Percentiles rank a stretch among this genome's conserved stretches.
Conservation (phyloP, 2,888 invertebrate species). For the Tyria jacobaeae region DNA sequence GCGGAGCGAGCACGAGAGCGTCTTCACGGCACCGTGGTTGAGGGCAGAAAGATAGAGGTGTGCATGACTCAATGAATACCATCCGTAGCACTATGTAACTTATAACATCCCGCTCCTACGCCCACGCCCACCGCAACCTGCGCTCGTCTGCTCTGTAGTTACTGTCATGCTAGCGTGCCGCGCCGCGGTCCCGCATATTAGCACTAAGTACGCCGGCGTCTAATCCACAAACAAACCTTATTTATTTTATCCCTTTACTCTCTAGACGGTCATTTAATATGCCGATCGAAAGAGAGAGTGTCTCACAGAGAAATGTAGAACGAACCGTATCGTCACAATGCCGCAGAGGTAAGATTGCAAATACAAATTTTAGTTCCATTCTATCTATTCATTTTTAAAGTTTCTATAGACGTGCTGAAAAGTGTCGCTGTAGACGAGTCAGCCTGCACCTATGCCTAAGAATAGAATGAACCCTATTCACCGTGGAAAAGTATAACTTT, state of each 20-base stretch:
- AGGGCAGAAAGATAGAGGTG: constrained; percentile 99
- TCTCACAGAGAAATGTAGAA: constrained; percentile 87
- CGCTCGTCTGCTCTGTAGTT: constrained; percentile 87
- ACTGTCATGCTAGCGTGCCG: constrained; percentile 82
- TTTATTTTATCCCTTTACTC: constrained; percentile 88
- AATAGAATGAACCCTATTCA: constrained; percentile 41
- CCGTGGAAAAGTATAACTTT: constrained; percentile 44
- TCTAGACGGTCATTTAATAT: constrained; percentile 90
- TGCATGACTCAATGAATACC: constrained; percentile 93
- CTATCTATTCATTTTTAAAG: constrained; percentile 56
- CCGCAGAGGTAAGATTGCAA: constrained; percentile 83
- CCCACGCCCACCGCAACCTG: constrained; percentile 84
- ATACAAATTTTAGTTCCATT: constrained; percentile 73
- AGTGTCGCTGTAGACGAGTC: constrained; percentile 47
- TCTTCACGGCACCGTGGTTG: constrained; percentile 99
- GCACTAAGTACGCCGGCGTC: constrained; percentile 80
- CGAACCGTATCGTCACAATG: constrained; percentile 85
- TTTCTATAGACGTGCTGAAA: constrained; percentile 36
- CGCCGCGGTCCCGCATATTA: constrained; percentile 67
- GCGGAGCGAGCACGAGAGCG: constrained; percentile 99
- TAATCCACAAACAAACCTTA: constrained; percentile 86
- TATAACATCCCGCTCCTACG: constrained; percentile 88
- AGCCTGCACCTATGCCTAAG: constrained; percentile 41
- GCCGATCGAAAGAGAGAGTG: constrained; percentile 86
- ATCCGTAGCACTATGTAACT: constrained; percentile 88